These are phyloP conservation scores for Erythrolamprus reginae DNA, from an alignment of 2,113 vertebrate species.

Conservation along the genomic window DNA sequence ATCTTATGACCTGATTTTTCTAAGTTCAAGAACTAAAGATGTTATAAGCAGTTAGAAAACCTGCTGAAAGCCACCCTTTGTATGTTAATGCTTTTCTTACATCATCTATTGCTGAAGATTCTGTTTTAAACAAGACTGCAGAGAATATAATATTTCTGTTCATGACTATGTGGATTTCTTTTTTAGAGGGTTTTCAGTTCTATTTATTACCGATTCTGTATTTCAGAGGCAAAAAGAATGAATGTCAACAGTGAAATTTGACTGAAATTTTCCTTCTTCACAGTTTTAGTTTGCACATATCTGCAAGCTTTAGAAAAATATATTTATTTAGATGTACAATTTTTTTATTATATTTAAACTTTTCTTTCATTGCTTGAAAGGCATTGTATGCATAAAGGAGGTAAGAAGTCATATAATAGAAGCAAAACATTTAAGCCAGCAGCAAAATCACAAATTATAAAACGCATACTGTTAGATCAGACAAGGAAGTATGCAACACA, in stretches of 20 bases:
- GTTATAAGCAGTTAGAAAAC: background rate
- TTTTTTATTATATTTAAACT: background rate
- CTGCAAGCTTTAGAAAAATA: background rate
- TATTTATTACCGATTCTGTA: background rate
- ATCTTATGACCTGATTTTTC: slow-evolving; percentile 27
- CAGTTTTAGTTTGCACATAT: background rate
- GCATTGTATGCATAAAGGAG: background rate
- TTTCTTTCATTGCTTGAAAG: background rate
- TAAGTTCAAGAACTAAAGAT: slow-evolving; percentile 1
- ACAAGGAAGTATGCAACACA: no score
- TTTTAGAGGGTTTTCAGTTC: background rate
- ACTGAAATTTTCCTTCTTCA: background rate
- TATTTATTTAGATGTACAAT: background rate
- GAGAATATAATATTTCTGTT: background rate
- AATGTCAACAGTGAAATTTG: background rate
- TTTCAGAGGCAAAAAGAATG: background rate
- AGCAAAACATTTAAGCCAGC: background rate
- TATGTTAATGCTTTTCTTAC: background rate
- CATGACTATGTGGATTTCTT: background rate
- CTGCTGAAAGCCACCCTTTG: background rate
- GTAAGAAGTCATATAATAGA: background rate
- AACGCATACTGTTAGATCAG: no score
- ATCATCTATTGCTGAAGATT: background rate
- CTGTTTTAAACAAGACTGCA: background rate
- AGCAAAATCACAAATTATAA: background rate